Conservation (phyloP, 2,797 vertebrate genomes). For the Neopelma chrysocephalum region DNA sequence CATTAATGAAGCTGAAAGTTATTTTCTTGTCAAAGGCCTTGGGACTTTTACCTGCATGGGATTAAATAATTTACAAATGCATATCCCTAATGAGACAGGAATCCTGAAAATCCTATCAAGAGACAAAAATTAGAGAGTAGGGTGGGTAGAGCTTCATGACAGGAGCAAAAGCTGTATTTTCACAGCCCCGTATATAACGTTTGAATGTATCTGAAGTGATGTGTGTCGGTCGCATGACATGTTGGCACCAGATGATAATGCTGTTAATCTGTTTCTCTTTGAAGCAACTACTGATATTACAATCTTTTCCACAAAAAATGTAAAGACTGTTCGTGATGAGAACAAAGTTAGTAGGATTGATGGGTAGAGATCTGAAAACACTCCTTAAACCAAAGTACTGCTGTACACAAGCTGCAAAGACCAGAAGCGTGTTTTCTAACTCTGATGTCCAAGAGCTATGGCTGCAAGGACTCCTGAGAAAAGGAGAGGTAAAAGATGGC, state of each 20-base stretch:
- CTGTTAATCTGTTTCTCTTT: background rate
- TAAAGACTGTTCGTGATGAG: background rate
- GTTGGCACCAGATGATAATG: background rate
- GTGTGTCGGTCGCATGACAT: background rate
- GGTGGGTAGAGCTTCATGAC: fast-evolving
- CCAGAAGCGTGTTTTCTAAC: background rate
- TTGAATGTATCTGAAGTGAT: background rate
- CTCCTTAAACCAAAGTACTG: background rate
- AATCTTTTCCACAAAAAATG: background rate
- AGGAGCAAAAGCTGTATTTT: background rate
- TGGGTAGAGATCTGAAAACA: background rate
- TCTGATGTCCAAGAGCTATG: background rate
- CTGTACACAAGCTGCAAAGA: background rate
- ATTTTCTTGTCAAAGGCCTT: background rate
- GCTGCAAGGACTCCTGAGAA: background rate
- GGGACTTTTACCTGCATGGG: background rate
- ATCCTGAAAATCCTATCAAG: background rate
- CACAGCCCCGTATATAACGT: background rate
- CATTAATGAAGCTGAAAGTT: background rate
- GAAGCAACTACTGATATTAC: background rate
- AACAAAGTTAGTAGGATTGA: background rate
- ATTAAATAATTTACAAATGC: background rate
- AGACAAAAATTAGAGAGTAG: background rate
- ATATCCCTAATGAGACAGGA: background rate
- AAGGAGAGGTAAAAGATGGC: background rate